Conservation (phyloP, 2,888 invertebrate species). For the Nephrotoma guestfalica region DNA sequence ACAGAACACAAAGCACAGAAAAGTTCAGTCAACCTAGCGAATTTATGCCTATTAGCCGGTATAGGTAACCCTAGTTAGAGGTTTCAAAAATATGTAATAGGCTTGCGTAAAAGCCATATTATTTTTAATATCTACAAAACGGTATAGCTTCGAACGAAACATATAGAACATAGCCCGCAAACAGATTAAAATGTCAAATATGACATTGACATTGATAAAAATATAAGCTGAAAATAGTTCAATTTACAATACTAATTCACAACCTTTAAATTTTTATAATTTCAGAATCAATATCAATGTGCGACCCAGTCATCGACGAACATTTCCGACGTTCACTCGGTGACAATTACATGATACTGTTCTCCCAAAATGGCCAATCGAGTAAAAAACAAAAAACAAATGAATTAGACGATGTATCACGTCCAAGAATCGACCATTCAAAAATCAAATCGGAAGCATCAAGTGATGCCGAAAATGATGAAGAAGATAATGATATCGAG, state of each 20-base stretch:
- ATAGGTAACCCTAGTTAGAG: no score
- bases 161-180: no score
- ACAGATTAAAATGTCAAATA: no score
- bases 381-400: background rate
- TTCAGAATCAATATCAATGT: conserved; percentile 56
- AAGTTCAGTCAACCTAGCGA: no score
- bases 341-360: conserved; percentile 57
- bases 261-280: conserved; percentile 6
- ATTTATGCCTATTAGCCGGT: no score
- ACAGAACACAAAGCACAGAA: no score
- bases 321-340: conserved; percentile 88
- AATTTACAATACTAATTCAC: no score
- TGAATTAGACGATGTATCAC: background rate
- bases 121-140: no score
- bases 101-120: no score
- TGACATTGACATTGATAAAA: background rate
- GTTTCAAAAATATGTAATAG: no score
- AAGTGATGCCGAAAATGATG: background rate
- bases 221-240: background rate
- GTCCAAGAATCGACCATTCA: background rate
- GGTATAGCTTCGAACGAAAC: no score
- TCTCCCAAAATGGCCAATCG: conserved; percentile 26
- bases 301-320: conserved; percentile 88
- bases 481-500: background rate
- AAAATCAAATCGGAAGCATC: background rate